Percentiles rank a stretch among this genome's conserved stretches.
Conservation (phyloP, 2,888 invertebrate species). For the Pristionchus exspectatus region DNA sequence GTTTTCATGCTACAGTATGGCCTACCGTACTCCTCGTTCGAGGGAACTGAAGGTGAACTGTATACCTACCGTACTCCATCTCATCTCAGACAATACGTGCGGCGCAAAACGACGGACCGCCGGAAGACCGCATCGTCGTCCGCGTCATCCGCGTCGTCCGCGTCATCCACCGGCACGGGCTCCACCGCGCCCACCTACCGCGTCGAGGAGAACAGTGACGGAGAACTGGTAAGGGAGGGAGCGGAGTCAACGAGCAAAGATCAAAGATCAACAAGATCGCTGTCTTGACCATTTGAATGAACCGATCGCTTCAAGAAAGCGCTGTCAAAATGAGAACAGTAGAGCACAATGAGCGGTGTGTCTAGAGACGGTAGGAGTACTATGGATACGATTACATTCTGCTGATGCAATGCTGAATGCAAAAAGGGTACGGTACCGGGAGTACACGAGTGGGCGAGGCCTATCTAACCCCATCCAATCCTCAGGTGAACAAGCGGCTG, state of each 20-base stretch:
- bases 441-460: background rate
- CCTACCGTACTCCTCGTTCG: background rate
- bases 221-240: conserved; percentile 24
- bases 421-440: too few species aligned
- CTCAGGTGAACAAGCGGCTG: background rate
- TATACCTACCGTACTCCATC: background rate
- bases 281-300: too few species aligned
- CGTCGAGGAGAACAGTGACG: conserved; percentile 19
- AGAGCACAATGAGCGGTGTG: too few species aligned
- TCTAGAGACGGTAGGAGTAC: background rate
- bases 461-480: background rate
- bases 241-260: background rate
- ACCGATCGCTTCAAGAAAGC: too few species aligned
- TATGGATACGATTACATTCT: too few species aligned
- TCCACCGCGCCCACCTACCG: conserved; percentile 17
- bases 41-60: too few species aligned
- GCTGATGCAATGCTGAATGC: too few species aligned
- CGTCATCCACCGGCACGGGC: background rate
- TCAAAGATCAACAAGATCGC: background rate
- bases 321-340: too few species aligned
- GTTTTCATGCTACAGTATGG: background rate
- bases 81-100: background rate
- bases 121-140: too few species aligned
- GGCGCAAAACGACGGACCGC: too few species aligned
- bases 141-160: background rate